Base-by-base conservation (phyloP, 2,888 invertebrate genomes). In the Zonitis immaculata region DNA sequence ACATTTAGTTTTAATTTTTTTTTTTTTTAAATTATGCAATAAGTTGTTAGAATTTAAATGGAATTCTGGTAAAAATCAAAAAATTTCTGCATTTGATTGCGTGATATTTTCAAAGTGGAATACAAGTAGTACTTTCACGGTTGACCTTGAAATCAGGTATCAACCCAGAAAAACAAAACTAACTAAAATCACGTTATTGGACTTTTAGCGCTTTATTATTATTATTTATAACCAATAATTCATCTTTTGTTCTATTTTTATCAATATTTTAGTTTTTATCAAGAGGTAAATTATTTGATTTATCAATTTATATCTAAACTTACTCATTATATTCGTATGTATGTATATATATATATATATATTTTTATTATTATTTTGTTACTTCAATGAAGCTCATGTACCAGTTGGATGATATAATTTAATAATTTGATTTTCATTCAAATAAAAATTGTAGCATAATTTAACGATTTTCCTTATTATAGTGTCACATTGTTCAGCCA, bases 71-170 rank as follows among this genome's bases (percentile, higher is more conserved):
- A 44, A 11, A 14, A 25, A 27, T 16, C 18, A 5, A 27, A 16
- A 44, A 44, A 11, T 8, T 35, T 12, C 11, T 35, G 16, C 16
- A 35, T 32, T n/a, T 12, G 12, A 16, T 44, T 14, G 16, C 14
- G 26, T 44, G 11, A 16, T 44, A 25, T 22, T 44, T 44, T 44
- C 26, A 26, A 44, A 14, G 7, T 14, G 22, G 12, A 27, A n/a
- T 27, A 28, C 44, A 28, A 11, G n/a, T 8, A 28, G 26, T 26
- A 68, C 68, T 70, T 70, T 69, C 68, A 66, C 67, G 62, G 58
- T 47, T 64, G 69, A 68, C 70, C 70, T 70, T 70, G 67, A 65
- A 58, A 25, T 26, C 46, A 42, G 25, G 22, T 27, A 44, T 32
- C 39, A 52, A 52, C 47, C 47, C 49, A 52, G 43, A 16, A 57